A percentile compares a stretch with the other conserved stretches of the same genome.
Evolutionary conservation across 2,113 vertebrate species (phyloP).

Genomic region (Aphyosemion australe): DNA sequence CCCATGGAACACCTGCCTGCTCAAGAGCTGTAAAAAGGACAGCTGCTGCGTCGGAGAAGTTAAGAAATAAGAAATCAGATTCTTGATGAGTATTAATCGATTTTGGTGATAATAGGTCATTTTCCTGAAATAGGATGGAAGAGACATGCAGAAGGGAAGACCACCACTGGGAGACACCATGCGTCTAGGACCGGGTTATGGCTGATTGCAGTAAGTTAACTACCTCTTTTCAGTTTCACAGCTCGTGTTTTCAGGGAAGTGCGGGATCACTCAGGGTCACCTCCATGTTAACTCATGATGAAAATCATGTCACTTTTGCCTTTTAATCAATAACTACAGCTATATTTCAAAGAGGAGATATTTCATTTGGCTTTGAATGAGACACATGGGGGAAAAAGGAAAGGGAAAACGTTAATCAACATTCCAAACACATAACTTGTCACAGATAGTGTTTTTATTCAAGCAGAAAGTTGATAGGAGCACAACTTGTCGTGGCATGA

Average conservation of each 20-base stretch:
- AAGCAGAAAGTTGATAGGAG: neutral
- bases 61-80: neutral
- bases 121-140: neutral
- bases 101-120: neutral
- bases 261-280: neutral
- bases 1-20: neutral
- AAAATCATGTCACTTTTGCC: neutral
- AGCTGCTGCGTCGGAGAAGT: too few species aligned
- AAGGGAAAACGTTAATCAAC: too few species aligned
- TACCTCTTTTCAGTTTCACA: neutral
- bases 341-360: too few species aligned
- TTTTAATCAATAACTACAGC: neutral
- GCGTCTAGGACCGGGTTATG: constrained; percentile 54
- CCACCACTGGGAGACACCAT: constrained; percentile 34
- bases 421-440: too few species aligned
- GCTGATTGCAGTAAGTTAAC: constrained; percentile 64
- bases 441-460: too few species aligned
- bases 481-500: constrained; percentile 1
- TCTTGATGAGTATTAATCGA: neutral
- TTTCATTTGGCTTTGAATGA: too few species aligned
- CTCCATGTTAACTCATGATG: too few species aligned
- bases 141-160: constrained; percentile 10
- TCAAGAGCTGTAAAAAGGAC: neutral
- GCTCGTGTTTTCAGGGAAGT: neutral
- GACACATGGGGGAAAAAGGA: too few species aligned